Evolutionary conservation across 2,888 invertebrate genomes (phyloP).

Genomic region (Chrysomela aeneicollis): DNA sequence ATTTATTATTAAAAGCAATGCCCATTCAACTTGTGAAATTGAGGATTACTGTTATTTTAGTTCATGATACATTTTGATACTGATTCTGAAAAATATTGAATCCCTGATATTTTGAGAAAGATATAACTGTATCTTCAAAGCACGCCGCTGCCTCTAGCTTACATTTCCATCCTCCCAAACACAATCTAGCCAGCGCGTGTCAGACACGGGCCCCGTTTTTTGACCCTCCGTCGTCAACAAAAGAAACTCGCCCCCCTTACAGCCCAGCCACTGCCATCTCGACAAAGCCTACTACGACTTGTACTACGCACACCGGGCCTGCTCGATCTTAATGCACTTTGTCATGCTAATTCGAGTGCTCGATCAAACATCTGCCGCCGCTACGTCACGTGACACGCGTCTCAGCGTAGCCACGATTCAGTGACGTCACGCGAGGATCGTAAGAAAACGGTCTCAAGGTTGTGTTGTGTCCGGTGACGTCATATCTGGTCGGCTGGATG

Average conservation of each 20-base stretch:
- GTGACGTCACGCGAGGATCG: slow-evolving; percentile 48
- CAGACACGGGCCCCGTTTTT: slow-evolving; percentile 61
- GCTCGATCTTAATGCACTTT: slow-evolving; percentile 60
- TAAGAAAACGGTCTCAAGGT: slow-evolving; percentile 61
- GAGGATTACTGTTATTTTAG: too few relatives aligned
- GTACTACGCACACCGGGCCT: slow-evolving; percentile 59
- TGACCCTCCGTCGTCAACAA: slow-evolving; percentile 57
- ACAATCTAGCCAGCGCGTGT: slow-evolving; percentile 60
- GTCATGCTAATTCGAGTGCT: slow-evolving; percentile 56
- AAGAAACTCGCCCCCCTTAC: slow-evolving; percentile 57
- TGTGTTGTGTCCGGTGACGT: slow-evolving; percentile 59
- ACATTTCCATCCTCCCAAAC: slow-evolving; percentile 57
- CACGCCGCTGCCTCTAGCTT: slow-evolving; percentile 54
- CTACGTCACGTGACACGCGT: slow-evolving; percentile 53
- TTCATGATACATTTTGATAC: too few relatives aligned
- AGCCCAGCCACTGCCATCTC: slow-evolving; percentile 51
- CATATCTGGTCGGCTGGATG: slow-evolving; percentile 39
- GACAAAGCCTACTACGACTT: slow-evolving; percentile 45
- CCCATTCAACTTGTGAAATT: too few relatives aligned
- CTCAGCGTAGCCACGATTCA: slow-evolving; percentile 42
- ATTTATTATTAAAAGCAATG: too few relatives aligned
- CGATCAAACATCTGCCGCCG: slow-evolving; percentile 56
- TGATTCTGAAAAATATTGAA: too few relatives aligned
- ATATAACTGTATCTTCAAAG: too few relatives aligned
- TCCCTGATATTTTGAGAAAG: too few relatives aligned